These are phyloP conservation scores for Ibidorhyncha struthersii DNA, from an alignment of 2,113 vertebrate genomes.

Conservation along the genomic window DNA sequence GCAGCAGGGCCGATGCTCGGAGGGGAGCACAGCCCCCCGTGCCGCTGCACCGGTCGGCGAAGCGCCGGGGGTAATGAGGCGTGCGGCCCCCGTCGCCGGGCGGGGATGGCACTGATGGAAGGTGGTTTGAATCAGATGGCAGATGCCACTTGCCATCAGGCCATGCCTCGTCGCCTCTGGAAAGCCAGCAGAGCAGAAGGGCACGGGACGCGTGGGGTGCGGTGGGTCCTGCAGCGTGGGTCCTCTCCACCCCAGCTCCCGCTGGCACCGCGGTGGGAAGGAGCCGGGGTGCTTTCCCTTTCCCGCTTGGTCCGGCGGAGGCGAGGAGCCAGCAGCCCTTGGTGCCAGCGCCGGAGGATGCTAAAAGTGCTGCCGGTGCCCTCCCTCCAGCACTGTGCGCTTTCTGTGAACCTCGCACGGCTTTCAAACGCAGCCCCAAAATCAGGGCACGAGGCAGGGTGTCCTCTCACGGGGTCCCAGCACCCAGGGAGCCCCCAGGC, in stretches of 20 bases:
- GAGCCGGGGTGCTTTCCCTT: fast-evolving
- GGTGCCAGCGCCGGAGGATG: background rate
- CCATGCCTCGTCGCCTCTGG: constrained; percentile 67
- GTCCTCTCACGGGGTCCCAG: background rate
- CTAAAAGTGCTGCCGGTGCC: fast-evolving
- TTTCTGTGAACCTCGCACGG: fast-evolving
- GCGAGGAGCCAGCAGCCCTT: background rate
- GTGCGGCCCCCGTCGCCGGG: constrained; percentile 33
- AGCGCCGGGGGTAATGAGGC: constrained; percentile 53
- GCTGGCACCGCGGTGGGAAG: fast-evolving
- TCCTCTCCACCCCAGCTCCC: background rate
- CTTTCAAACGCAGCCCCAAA: background rate
- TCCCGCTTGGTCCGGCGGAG: fast-evolving
- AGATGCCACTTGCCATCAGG: constrained; percentile 78
- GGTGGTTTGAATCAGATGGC: constrained; percentile 79
- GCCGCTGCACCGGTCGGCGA: background rate
- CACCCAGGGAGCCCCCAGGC: fast-evolving
- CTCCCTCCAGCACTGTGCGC: background rate
- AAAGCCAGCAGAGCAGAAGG: constrained; percentile 73
- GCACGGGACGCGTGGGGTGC: background rate
- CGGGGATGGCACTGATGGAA: constrained; percentile 69
- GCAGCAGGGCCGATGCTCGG: background rate
- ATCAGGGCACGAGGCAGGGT: fast-evolving
- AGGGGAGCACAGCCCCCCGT: background rate
- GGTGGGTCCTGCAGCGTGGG: background rate